These are phyloP conservation scores for Lacanobia oleracea DNA, from an alignment of 2,888 invertebrate genomes.

Conservation along the genomic window DNA sequence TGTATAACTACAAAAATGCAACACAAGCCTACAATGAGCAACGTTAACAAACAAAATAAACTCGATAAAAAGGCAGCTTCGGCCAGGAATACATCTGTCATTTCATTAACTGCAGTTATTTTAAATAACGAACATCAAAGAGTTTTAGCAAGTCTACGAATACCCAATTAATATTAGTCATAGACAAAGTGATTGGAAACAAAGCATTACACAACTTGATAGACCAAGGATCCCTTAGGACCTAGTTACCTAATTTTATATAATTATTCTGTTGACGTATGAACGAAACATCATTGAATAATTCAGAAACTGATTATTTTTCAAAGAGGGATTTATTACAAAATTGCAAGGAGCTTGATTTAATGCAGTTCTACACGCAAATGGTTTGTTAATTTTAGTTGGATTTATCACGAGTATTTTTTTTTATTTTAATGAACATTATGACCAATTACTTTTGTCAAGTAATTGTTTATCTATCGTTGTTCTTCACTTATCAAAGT, in stretches of 20 bases:
- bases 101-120: background rate
- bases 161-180: conserved; percentile 17
- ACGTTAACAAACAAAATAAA: background rate
- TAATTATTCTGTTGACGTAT: conserved; percentile 48
- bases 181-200: conserved; percentile 23
- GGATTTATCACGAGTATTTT: background rate
- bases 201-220: conserved; percentile 33
- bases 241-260: conserved; percentile 37
- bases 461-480: background rate
- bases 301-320: conserved; percentile 41
- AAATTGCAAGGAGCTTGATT: conserved; percentile 39
- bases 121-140: background rate
- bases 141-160: background rate
- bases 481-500: background rate
- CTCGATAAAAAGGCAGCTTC: background rate
- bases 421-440: background rate
- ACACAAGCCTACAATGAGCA: background rate
- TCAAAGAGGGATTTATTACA: conserved; percentile 47
- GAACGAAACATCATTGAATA: conserved; percentile 35
- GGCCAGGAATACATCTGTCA: background rate
- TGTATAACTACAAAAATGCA: background rate
- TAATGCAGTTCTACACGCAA: conserved; percentile 48
- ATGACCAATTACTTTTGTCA: background rate
- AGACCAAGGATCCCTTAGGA: conserved; percentile 45
- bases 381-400: conserved; percentile 26